These are phyloP conservation scores for Macrosiphum euphorbiae DNA, from an alignment of 2,888 invertebrate species.

Conservation along the genomic window DNA sequence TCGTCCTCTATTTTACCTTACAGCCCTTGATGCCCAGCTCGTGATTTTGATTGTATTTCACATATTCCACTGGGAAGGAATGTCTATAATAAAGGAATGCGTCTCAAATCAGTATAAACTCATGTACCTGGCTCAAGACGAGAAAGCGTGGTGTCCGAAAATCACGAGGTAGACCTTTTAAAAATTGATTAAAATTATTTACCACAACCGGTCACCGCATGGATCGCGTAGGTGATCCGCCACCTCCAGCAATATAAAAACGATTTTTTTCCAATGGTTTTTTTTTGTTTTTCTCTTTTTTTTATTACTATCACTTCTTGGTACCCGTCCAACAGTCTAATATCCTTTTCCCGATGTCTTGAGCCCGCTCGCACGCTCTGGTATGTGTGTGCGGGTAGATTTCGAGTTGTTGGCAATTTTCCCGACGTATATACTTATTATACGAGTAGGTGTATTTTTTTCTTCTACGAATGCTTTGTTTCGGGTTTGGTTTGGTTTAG, in stretches of 20 bases:
- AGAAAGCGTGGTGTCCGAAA: background rate
- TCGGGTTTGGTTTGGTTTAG: background rate
- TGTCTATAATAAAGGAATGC: background rate
- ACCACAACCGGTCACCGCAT: background rate
- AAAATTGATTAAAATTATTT: background rate
- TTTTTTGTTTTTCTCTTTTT: conserved; percentile 19
- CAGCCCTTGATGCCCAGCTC: no score
- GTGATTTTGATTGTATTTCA: background rate
- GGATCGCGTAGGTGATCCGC: background rate
- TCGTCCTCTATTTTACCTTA: background rate
- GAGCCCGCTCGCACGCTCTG: background rate
- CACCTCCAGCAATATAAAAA: conserved; percentile 21
- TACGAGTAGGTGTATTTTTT: background rate
- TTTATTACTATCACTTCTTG: conserved; percentile 24
- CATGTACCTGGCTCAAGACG: background rate
- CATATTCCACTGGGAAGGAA: background rate
- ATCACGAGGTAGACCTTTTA: no score
- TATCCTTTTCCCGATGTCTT: conserved; percentile 45
- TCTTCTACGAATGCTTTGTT: background rate
- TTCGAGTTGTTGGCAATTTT: conserved; percentile 44
- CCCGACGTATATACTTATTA: conserved; percentile 20
- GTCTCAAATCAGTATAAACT: background rate
- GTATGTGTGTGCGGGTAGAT: conserved; percentile 12
- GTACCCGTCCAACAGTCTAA: conserved; percentile 50
- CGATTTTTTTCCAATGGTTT: background rate